Conservation (phyloP, 2,113 vertebrate species). For the Chlorodrepanis virens region DNA sequence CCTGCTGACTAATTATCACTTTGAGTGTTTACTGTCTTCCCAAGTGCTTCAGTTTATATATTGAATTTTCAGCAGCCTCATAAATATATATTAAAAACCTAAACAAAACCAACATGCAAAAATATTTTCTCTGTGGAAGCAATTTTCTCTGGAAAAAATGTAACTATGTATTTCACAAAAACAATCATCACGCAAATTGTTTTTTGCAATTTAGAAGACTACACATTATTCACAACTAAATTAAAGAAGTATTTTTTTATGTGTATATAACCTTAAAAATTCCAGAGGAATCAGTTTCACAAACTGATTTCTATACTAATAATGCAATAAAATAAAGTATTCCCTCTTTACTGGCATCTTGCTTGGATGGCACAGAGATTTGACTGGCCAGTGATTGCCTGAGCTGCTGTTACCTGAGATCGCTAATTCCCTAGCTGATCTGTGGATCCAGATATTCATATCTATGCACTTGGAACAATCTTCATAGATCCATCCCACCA, state of each 20-base stretch:
- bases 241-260: neutral
- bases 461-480: neutral
- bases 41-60: slow-evolving; percentile 1
- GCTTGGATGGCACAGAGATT: neutral
- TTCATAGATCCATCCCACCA: neutral
- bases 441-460: neutral
- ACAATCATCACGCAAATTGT: neutral
- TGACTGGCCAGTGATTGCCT: neutral
- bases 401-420: neutral
- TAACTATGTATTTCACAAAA: neutral
- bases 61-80: neutral
- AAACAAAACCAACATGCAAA: neutral
- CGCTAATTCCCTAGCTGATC: neutral
- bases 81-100: neutral
- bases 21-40: neutral
- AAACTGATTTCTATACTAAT: neutral
- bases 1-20: neutral
- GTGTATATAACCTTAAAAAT: neutral
- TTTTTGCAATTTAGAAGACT: neutral
- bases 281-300: neutral
- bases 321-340: neutral
- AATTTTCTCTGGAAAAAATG: neutral
- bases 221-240: neutral
- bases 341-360: neutral
- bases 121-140: neutral